These are phyloP conservation scores for Tragelaphus strepsiceros DNA, from an alignment of 2,113 vertebrate species.

Conservation along the genomic window DNA sequence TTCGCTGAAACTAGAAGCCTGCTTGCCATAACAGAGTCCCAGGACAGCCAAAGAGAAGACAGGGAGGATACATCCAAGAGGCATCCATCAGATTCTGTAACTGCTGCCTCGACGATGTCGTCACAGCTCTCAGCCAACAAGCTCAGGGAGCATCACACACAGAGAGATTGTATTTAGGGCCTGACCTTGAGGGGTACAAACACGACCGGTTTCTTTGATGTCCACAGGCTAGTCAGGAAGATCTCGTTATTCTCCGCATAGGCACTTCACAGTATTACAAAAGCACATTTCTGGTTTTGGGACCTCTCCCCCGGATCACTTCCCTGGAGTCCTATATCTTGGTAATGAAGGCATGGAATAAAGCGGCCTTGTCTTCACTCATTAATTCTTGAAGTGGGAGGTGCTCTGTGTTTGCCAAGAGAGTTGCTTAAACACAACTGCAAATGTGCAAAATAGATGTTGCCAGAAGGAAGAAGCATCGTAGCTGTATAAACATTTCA, in stretches of 20 bases:
- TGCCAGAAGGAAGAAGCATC: conserved; percentile 6
- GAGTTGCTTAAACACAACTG: conserved; percentile 53
- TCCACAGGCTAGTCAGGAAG: background rate
- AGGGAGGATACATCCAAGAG: accelerated
- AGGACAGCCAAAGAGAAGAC: background rate
- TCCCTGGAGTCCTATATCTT: background rate
- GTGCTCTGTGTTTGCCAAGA: conserved; percentile 60
- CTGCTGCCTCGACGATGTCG: accelerated
- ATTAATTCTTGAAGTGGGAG: conserved; percentile 62
- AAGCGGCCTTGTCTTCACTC: conserved; percentile 46
- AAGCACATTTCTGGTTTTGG: background rate
- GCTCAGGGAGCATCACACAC: background rate
- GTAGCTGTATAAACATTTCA: conserved; percentile 36
- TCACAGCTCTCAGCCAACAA: background rate
- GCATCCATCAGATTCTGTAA: background rate
- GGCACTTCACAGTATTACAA: background rate
- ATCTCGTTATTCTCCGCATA: background rate
- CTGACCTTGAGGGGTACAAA: background rate
- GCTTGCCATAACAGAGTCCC: background rate
- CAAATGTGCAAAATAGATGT: conserved; percentile 50
- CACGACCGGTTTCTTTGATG: background rate
- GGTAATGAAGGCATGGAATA: background rate
- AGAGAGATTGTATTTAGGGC: background rate
- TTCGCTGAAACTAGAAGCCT: background rate
- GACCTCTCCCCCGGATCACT: background rate